These are phyloP conservation scores for Perccottus glenii DNA, from an alignment of 2,113 vertebrate genomes.

Conservation along the genomic window DNA sequence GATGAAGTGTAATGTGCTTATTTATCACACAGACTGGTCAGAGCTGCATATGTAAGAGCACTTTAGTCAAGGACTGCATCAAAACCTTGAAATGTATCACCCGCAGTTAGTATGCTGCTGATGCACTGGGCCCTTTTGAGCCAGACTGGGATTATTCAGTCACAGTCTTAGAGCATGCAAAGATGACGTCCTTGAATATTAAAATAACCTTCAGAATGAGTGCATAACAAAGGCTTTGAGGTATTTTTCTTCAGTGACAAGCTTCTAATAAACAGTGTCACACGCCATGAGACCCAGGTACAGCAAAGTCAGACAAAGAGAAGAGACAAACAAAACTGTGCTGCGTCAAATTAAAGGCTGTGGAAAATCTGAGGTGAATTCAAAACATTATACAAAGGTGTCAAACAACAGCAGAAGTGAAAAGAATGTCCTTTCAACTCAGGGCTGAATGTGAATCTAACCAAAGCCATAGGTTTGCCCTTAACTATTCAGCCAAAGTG, in stretches of 20 bases:
- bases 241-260: constrained; percentile 8
- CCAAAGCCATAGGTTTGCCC: no score
- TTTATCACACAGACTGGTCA: constrained; percentile 7
- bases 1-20: constrained; percentile 26
- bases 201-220: constrained; percentile 46
- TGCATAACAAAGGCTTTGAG: constrained; percentile 36
- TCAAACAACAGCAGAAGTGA: no score
- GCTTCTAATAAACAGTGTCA: constrained; percentile 13
- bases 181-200: constrained; percentile 54
- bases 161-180: constrained; percentile 34
- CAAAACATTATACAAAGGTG: no score
- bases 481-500: no score
- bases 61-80: constrained; percentile 42
- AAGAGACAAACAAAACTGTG: no score
- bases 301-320: not conserved
- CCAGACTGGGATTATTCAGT: constrained; percentile 44
- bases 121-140: constrained; percentile 13
- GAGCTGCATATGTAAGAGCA: constrained; percentile 16
- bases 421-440: no score
- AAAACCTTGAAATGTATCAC: not conserved
- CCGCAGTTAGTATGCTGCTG: constrained; percentile 35
- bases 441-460: no score
- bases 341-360: no score
- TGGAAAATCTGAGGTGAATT: no score
- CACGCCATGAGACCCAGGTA: not conserved